These are phyloP conservation scores for Hanleya hanleyi DNA, from an alignment of 2,888 invertebrate genomes.

Conservation along the genomic window DNA sequence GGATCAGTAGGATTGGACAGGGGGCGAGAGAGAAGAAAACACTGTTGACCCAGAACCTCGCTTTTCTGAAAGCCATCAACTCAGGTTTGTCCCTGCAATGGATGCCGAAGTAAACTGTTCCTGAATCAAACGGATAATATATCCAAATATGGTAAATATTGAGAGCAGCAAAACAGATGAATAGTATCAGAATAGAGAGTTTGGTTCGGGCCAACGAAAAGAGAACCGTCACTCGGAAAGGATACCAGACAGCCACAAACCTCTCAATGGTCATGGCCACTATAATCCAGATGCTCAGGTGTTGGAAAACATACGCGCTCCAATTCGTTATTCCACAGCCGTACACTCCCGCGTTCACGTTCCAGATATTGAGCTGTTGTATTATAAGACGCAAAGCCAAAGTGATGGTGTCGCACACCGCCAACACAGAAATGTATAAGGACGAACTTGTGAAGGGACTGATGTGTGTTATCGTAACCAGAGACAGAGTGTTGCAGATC, in stretches of 20 bases:
- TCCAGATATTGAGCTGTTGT: not conserved
- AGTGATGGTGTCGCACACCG: not conserved
- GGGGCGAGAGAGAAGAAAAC: not conserved
- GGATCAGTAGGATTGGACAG: not conserved
- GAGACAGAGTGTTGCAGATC: not conserved
- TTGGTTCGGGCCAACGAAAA: constrained; percentile 1
- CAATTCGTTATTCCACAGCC: not conserved
- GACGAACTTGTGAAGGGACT: constrained; percentile 5
- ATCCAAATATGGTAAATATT: too few species aligned
- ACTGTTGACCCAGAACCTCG: constrained; percentile 1
- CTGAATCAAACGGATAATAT: too few species aligned
- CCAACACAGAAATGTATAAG: not conserved
- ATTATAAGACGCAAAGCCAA: not conserved
- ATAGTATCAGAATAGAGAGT: not conserved
- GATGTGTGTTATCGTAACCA: not conserved
- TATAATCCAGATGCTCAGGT: not conserved
- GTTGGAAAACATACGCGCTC: not conserved
- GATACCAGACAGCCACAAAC: not conserved
- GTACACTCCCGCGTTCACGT: not conserved
- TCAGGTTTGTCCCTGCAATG: too few species aligned
- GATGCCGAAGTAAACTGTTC: too few species aligned
- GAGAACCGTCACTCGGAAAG: not conserved
- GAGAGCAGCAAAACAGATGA: too few species aligned
- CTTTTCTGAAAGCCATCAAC: too few species aligned
- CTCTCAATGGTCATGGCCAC: constrained; percentile 4